Evolutionary conservation across 2,797 vertebrate genomes (phyloP).

Genomic region (Poliocrania exsul): DNA sequence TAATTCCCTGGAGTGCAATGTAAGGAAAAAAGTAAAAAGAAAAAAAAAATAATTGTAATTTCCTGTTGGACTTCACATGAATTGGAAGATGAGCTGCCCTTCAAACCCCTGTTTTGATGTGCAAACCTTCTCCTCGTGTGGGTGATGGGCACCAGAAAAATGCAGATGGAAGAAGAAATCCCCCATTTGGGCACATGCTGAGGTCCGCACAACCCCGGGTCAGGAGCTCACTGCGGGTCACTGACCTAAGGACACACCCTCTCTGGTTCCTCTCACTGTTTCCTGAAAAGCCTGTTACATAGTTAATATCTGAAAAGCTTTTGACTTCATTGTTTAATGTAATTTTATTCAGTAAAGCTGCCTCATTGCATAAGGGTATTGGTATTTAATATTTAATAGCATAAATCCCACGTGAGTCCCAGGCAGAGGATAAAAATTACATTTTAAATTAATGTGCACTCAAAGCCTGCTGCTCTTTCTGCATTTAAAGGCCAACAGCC

Average conservation of each 20-base stretch:
- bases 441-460: slow-evolving; percentile 55
- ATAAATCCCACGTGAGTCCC: slow-evolving; percentile 51
- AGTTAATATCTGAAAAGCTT: slow-evolving; percentile 13
- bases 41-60: not conserved
- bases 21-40: not conserved
- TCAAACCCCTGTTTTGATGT: not conserved
- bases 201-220: not conserved
- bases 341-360: slow-evolving; percentile 55
- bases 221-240: not conserved
- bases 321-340: slow-evolving; percentile 40
- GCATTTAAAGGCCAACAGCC: not conserved
- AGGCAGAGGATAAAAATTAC: slow-evolving; percentile 54
- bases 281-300: not conserved
- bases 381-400: slow-evolving; percentile 72
- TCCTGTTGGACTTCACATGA: not conserved
- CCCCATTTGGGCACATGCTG: not conserved
- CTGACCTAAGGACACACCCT: not conserved
- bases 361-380: slow-evolving; percentile 59
- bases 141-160: fast-evolving
- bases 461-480: not conserved
- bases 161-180: fast-evolving
- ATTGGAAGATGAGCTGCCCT: not conserved
- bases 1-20: not conserved
- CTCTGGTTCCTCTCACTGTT: not conserved
- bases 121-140: not conserved